These are phyloP conservation scores for Engystomops pustulosus DNA, from an alignment of 2,113 vertebrate genomes.

Conservation along the genomic window DNA sequence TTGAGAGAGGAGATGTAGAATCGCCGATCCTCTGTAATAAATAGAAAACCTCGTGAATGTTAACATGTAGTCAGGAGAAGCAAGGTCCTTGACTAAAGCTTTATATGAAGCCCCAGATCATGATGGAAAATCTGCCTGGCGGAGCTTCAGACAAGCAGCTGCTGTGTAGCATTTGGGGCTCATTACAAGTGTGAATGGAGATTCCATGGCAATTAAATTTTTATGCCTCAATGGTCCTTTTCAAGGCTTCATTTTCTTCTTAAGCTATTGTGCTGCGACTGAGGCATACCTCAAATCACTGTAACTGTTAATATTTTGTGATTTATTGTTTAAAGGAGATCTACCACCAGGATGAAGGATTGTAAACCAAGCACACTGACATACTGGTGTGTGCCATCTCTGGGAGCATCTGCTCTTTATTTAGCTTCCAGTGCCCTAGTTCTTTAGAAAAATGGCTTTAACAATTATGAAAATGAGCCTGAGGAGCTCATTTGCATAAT, in stretches of 20 bases:
- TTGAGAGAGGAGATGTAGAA: conserved; percentile 33
- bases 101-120: neutral
- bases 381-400: too few species aligned
- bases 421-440: too few species aligned
- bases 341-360: too few species aligned
- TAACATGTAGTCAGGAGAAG: neutral
- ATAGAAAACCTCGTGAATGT: conserved; percentile 24
- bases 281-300: neutral
- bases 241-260: neutral
- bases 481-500: too few species aligned
- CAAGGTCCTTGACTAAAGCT: neutral
- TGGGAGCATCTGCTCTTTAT: too few species aligned
- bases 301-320: too few species aligned
- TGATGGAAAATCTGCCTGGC: conserved; percentile 16
- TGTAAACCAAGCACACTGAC: too few species aligned
- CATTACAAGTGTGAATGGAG: conserved; percentile 62
- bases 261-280: neutral
- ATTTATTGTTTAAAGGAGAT: too few species aligned
- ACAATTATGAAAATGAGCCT: too few species aligned
- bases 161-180: conserved; percentile 55
- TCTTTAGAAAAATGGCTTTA: too few species aligned
- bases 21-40: neutral
- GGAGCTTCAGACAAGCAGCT: conserved; percentile 60
- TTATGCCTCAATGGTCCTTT: conserved; percentile 54
- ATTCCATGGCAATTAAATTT: conserved; percentile 58